Conservation (phyloP, 2,113 vertebrate species). For the Zapus hudsonius region DNA sequence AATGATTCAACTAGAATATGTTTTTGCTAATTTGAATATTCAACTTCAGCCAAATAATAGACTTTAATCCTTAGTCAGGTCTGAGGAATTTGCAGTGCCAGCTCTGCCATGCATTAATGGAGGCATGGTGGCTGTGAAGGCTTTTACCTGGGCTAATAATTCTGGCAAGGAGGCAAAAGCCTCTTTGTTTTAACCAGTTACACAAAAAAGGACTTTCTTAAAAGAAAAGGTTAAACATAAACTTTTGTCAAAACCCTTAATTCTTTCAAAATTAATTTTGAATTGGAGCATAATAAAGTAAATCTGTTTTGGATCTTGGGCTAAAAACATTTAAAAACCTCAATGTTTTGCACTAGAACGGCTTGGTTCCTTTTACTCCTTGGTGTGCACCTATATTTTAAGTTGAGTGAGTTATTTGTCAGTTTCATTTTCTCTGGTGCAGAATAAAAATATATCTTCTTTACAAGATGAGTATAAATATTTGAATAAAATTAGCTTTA, state of each 20-base stretch:
- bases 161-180: neutral
- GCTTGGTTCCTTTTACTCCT: neutral
- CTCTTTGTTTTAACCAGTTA: neutral
- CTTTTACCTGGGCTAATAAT: neutral
- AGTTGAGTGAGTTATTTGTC: constrained; percentile 17
- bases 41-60: neutral
- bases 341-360: neutral
- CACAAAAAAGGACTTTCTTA: neutral
- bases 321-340: constrained; percentile 28
- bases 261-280: constrained; percentile 54
- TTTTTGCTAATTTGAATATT: neutral
- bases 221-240: constrained; percentile 27
- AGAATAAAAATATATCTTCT: constrained; percentile 10
- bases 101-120: neutral
- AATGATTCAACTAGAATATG: constrained; percentile 14
- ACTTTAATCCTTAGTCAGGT: neutral
- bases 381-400: neutral
- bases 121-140: neutral
- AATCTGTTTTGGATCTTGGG: constrained; percentile 18
- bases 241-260: neutral
- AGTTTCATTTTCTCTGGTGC: constrained; percentile 3
- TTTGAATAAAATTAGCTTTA: neutral
- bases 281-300: neutral
- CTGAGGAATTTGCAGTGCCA: neutral
- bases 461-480: neutral